Percentiles rank a stretch among this genome's conserved stretches.
Conservation (phyloP, 2,797 vertebrate species). For the Gastrophryne carolinensis region DNA sequence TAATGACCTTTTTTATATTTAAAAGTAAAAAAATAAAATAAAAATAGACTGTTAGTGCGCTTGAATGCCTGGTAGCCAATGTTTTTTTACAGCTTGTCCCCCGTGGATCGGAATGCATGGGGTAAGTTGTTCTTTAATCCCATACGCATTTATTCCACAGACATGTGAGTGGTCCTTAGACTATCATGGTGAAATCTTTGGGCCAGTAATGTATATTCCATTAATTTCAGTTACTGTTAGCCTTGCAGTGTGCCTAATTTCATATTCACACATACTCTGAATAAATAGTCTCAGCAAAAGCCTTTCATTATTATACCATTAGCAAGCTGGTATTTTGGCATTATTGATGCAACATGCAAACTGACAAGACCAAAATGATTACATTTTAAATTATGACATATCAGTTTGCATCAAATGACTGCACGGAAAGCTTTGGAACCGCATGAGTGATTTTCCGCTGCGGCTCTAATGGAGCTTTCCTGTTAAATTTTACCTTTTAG, state of each 20-base stretch:
- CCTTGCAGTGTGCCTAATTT: background rate
- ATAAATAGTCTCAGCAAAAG: conserved; percentile 12
- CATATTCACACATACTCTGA: conserved; percentile 10
- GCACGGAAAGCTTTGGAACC: background rate
- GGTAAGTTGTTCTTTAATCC: too few relatives aligned
- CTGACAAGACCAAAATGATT: conserved; percentile 26
- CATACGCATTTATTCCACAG: background rate
- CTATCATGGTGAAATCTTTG: background rate
- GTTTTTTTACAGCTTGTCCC: too few relatives aligned
- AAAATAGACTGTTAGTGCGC: background rate
- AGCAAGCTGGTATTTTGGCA: conserved; percentile 13
- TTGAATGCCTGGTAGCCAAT: too few relatives aligned
- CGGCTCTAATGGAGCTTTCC: background rate
- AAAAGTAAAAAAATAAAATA: too few relatives aligned
- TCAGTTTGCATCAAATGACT: background rate
- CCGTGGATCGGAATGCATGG: too few relatives aligned
- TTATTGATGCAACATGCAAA: conserved; percentile 31
- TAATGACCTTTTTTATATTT: too few relatives aligned
- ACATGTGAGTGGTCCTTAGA: background rate
- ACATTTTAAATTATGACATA: conserved; percentile 18
- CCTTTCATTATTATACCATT: conserved; percentile 34
- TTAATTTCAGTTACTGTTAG: background rate
- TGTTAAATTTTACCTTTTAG: background rate
- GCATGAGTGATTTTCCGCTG: background rate
- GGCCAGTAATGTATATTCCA: conserved; percentile 2